Percentiles rank a stretch among this genome's conserved stretches.
phyloP scores from a whole-genome alignment of 1,140 invertebrate genomes.

The Homalodisca vitripennis region DNA sequence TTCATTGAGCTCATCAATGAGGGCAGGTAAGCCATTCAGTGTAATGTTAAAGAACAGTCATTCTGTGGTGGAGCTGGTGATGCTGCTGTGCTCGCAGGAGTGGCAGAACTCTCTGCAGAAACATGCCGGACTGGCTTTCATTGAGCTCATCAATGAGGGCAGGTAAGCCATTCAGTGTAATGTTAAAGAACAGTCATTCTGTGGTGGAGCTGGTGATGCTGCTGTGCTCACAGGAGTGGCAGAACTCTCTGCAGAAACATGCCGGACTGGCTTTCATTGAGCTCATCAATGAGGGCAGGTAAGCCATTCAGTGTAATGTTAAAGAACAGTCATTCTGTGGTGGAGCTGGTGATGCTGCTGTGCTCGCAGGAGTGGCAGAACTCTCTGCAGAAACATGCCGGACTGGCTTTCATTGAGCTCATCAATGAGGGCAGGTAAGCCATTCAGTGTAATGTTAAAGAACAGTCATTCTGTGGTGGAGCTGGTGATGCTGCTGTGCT shows the following conservation, averaged over 20 bases:
- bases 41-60: constrained; percentile 95
- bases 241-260: constrained; percentile 99
- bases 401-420: constrained; percentile 97
- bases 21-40: too few relatives aligned
- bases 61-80: constrained; percentile 97
- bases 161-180: too few relatives aligned
- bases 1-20: too few relatives aligned
- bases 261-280: constrained; percentile 99
- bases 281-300: constrained; percentile 96
- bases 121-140: constrained; percentile 98
- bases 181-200: constrained; percentile 94
- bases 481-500: constrained; percentile 97
- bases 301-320: too few relatives aligned
- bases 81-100: constrained; percentile 98
- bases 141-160: constrained; percentile 99
- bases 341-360: constrained; percentile 97
- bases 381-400: constrained; percentile 98
- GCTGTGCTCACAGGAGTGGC: constrained; percentile 99
- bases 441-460: too few relatives aligned
- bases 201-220: constrained; percentile 99
- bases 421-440: constrained; percentile 96
- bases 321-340: constrained; percentile 94
- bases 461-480: constrained; percentile 97
- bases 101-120: constrained; percentile 99
- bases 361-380: constrained; percentile 99